Base-by-base conservation (phyloP, 2,113 vertebrate species). In the Gobius niger region DNA sequence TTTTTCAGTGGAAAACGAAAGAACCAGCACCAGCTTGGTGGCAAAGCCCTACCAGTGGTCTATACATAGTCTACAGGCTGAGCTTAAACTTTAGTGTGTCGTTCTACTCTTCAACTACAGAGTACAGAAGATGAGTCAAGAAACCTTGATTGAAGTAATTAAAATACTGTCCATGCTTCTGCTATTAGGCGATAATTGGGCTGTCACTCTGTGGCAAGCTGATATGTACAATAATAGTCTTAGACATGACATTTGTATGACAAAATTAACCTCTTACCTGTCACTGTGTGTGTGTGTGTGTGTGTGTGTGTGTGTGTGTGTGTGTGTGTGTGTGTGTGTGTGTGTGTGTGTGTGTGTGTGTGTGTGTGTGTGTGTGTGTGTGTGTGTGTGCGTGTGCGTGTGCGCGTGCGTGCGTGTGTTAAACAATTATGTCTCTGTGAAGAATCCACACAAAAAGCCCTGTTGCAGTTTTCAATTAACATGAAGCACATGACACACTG, bases 261-360 rank as follows among this genome's bases (percentile, higher is more conserved):
- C 65, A 63, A 50, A 67, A 80, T 88, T 73, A 87, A 78, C 77
- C 68, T 63, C 71, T 86, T 72, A 78, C 80, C 75, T 72, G 65
- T 76, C 76, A 72, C 67, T 73, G 74, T 15, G 8, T 80, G 59
- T 24, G 64, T 72, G 52, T 47, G 41, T 4, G 24, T 24, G 24
- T 51, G 41, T 9, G 8, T 80, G 59, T 24, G 64, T 72, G 52
- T 73, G 74, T 15, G 8, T 80, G 59, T 24, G 64, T 72, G 52
- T 73, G 74, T 15, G 8, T 80, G 59, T 24, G 64, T 72, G 52
- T 73, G 74, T 15, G 8, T 80, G 59, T 24, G 64, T 72, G 52
- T 73, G 74, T 15, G 8, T 80, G 59, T 24, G 64, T 72, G 52
- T 73, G 74, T 15, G 8, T 80, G 59, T 24, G 64, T 72, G 52